These are phyloP conservation scores for Pollenia angustigena DNA, from an alignment of 2,888 invertebrate species.

Conservation along the genomic window DNA sequence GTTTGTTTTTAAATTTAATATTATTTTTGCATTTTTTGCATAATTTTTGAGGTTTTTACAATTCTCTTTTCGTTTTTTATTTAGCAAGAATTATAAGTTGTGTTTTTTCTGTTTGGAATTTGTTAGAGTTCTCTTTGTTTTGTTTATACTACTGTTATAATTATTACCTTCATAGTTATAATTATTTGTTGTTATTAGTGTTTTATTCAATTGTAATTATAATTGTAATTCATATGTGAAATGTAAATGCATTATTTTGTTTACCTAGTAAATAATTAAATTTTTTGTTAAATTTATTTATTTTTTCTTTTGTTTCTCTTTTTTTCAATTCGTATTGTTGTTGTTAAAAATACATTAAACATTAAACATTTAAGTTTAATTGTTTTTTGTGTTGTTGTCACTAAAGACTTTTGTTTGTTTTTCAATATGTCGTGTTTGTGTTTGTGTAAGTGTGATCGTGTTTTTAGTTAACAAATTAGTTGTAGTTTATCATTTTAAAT, in stretches of 20 bases:
- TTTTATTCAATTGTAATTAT: conserved; percentile 54
- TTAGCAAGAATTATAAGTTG: conserved; percentile 3
- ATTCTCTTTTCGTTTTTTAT: conserved; percentile 29
- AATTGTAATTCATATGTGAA: conserved; percentile 74
- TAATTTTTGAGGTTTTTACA: conserved; percentile 57
- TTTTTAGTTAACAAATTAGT: conserved; percentile 55
- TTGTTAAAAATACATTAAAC: conserved; percentile 57
- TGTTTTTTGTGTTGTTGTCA: conserved; percentile 27
- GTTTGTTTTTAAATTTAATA: conserved; percentile 19
- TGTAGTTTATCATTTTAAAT: conserved; percentile 40
- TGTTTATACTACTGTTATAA: conserved; percentile 42
- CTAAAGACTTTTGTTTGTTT: conserved; percentile 9
- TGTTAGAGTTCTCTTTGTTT: conserved; percentile 28
- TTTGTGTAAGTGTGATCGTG: conserved; percentile 12
- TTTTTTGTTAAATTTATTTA: conserved; percentile 31
- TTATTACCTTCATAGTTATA: conserved; percentile 25
- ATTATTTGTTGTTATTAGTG: conserved; percentile 51
- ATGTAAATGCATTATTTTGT: conserved; percentile 76
- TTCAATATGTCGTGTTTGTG: not conserved
- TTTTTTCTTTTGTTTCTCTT: conserved; percentile 17
- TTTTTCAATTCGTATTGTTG: conserved; percentile 29
- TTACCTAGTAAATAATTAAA: conserved; percentile 60
- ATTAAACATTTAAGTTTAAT: conserved; percentile 60
- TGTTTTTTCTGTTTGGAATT: conserved; percentile 9
- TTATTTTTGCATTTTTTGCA: conserved; percentile 61